Evolutionary conservation across 2,113 vertebrate genomes (phyloP).

Genomic region (Trichomycterus rosablanca): DNA sequence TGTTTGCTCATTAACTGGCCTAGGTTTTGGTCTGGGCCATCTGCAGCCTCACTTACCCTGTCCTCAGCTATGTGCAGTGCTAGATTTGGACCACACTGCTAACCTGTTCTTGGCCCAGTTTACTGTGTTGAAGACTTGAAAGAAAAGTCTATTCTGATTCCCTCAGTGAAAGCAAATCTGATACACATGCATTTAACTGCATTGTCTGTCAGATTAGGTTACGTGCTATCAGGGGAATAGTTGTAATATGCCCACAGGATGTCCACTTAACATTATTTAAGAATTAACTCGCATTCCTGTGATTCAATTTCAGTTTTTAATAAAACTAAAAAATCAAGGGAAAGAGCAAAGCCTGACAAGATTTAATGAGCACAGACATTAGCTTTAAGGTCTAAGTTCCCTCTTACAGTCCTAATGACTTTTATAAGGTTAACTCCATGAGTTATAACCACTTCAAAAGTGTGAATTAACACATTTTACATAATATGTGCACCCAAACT

Average conservation of each 20-base stretch:
- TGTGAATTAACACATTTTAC: no score
- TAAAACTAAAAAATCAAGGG: conserved; percentile 30
- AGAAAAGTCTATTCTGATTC: conserved; percentile 19
- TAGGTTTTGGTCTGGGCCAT: conserved; percentile 25
- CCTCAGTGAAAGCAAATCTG: background rate
- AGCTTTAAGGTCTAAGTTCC: conserved; percentile 12
- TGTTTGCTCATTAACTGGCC: conserved; percentile 19
- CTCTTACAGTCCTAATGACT: conserved; percentile 46
- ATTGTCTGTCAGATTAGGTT: conserved; percentile 6
- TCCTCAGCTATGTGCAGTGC: conserved; percentile 18
- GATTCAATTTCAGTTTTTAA: conserved; percentile 33
- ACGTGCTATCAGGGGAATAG: background rate
- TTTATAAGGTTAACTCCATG: conserved; percentile 53
- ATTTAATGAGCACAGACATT: conserved; percentile 25
- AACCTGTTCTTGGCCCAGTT: background rate
- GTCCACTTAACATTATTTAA: conserved; percentile 11
- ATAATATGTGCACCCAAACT: no score
- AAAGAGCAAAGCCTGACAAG: conserved; percentile 18
- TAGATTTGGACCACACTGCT: conserved; percentile 4
- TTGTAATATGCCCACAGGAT: conserved; percentile 1
- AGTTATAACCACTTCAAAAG: no score
- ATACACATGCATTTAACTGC: conserved; percentile 2
- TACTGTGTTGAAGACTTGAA: conserved; percentile 1
- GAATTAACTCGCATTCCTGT: conserved; percentile 18
- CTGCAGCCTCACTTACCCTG: conserved; percentile 13